These are phyloP conservation scores for Calameuta idolon DNA, from an alignment of 2,888 invertebrate genomes.

Conservation along the genomic window DNA sequence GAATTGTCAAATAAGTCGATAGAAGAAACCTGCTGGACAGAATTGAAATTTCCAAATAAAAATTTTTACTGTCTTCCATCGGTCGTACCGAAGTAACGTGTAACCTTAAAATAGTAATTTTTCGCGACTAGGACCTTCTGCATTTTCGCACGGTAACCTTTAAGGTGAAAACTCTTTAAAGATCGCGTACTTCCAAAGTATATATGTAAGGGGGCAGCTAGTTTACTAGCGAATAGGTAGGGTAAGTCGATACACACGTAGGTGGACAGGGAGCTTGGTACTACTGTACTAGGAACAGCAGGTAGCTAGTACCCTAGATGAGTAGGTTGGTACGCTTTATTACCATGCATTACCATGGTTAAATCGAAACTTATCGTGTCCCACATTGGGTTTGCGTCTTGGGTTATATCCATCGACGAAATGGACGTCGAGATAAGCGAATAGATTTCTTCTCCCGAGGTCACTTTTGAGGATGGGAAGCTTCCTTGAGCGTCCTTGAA, in stretches of 20 bases:
- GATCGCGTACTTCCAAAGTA: neutral
- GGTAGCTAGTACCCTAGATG: too few relatives aligned
- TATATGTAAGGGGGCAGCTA: neutral
- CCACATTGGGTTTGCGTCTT: slow-evolving; percentile 22
- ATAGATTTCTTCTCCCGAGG: neutral
- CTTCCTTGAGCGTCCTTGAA: neutral
- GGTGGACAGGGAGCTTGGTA: too few relatives aligned
- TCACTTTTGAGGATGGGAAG: neutral
- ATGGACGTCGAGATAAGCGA: neutral
- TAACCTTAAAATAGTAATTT: too few relatives aligned
- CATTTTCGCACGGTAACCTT: neutral
- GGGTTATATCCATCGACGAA: neutral
- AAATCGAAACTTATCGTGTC: slow-evolving; percentile 23
- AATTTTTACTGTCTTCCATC: neutral
- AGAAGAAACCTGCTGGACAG: neutral
- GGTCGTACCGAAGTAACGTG: too few relatives aligned
- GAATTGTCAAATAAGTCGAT: neutral
- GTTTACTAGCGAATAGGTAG: neutral
- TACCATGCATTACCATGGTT: slow-evolving; percentile 21
- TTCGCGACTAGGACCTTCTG: neutral
- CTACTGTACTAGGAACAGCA: too few relatives aligned
- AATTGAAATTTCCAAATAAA: neutral
- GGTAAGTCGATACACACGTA: neutral
- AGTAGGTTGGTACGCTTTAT: slow-evolving; percentile 18
- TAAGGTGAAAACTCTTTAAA: neutral